These are phyloP conservation scores for Corythornis vintsioides DNA, from an alignment of 2,113 vertebrate species.

Conservation along the genomic window DNA sequence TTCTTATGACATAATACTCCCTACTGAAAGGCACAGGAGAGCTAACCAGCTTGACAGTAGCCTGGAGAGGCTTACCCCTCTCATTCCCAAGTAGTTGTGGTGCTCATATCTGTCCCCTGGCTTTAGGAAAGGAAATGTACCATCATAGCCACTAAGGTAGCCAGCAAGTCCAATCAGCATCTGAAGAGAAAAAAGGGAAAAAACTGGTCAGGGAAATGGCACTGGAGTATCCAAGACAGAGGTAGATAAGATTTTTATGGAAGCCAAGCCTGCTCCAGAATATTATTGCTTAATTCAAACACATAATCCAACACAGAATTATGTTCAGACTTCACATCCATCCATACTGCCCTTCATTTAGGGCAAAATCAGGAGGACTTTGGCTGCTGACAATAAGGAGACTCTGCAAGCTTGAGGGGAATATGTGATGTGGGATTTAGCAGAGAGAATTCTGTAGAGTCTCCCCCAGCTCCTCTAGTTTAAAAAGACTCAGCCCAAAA, in stretches of 20 bases:
- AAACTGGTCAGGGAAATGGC: neutral
- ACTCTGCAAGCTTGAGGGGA: neutral
- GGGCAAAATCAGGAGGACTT: neutral
- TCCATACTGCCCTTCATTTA: neutral
- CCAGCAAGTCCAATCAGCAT: slow-evolving; percentile 97
- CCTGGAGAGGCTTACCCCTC: slow-evolving; percentile 85
- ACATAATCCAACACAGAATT: neutral
- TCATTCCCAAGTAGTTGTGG: slow-evolving; percentile 94
- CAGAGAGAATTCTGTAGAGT: neutral
- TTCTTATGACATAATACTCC: neutral
- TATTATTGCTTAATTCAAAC: neutral
- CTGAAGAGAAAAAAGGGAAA: slow-evolving; percentile 69
- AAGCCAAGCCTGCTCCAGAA: neutral
- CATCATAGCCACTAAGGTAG: slow-evolving; percentile 93
- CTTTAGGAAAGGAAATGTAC: slow-evolving; percentile 93
- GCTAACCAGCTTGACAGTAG: neutral
- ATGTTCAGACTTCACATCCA: neutral
- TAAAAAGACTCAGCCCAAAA: neutral
- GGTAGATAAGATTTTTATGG: neutral
- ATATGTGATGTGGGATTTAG: neutral
- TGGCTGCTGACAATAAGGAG: neutral
- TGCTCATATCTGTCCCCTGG: slow-evolving; percentile 95
- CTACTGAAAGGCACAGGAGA: neutral
- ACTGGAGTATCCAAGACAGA: neutral
- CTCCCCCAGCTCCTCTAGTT: neutral